Conservation (phyloP, 2,888 invertebrate species). For the Aricia artaxerxes region DNA sequence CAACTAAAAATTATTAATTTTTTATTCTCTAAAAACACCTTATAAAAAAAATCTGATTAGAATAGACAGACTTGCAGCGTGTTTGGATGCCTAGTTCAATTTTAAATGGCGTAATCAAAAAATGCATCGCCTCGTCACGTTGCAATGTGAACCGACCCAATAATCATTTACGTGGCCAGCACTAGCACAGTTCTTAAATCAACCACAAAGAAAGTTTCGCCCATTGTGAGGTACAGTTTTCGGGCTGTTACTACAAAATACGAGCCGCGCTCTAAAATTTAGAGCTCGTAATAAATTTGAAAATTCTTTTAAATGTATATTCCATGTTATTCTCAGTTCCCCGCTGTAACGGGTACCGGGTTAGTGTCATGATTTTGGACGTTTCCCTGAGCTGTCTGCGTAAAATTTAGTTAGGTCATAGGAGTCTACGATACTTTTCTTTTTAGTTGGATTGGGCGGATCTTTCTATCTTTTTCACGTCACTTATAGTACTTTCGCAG, state of each 20-base stretch:
- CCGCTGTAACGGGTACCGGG: background rate
- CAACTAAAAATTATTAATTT: no score
- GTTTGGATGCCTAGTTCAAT: no score
- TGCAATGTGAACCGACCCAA: background rate
- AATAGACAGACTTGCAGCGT: no score
- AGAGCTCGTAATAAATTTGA: constrained; percentile 29
- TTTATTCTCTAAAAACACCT: no score
- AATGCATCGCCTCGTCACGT: background rate
- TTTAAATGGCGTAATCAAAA: no score
- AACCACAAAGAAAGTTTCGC: constrained; percentile 1
- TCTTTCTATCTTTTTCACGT: no score
- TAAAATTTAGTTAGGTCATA: background rate
- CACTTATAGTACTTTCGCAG: no score
- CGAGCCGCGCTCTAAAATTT: constrained; percentile 6
- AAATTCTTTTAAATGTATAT: constrained; percentile 25
- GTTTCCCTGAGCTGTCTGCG: background rate
- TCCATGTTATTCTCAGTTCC: background rate
- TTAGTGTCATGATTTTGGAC: constrained; percentile 5
- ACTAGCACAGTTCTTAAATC: background rate
- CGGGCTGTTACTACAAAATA: constrained; percentile 4
- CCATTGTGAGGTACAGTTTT: constrained; percentile 20
- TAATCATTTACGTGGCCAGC: background rate
- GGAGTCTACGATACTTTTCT: no score
- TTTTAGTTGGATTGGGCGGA: no score
- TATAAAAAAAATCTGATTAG: no score